These are phyloP conservation scores for Sarotherodon lohbergeri DNA, from an alignment of 2,113 vertebrate genomes.

Conservation along the genomic window DNA sequence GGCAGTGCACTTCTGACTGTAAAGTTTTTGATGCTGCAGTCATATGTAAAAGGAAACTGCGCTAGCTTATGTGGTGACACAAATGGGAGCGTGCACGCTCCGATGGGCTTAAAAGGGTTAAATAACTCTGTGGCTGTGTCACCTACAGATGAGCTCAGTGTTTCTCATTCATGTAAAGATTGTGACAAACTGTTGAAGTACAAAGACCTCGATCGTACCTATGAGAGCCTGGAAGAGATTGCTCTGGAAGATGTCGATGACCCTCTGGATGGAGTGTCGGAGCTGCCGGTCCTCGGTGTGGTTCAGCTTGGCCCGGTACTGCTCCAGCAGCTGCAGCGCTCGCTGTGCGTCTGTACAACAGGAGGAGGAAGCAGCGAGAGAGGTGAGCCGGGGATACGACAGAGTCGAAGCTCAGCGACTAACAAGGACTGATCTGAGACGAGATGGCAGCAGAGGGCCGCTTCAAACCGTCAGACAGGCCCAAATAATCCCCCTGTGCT, in stretches of 20 bases:
- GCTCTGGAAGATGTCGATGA: conserved; percentile 98
- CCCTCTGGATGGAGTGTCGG: conserved; percentile 89
- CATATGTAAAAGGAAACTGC: background rate
- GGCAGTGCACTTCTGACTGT: rapidly evolving
- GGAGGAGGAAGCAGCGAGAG: background rate
- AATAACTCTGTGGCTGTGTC: background rate
- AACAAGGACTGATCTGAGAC: background rate
- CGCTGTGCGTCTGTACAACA: conserved; percentile 82
- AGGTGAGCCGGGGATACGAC: background rate
- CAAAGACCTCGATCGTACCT: conserved; percentile 64
- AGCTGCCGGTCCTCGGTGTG: conserved; percentile 89
- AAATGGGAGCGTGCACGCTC: rapidly evolving
- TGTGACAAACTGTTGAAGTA: background rate
- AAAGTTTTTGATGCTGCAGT: rapidly evolving
- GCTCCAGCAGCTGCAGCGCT: conserved; percentile 90
- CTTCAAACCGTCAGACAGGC: background rate
- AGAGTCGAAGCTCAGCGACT: background rate
- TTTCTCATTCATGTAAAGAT: background rate
- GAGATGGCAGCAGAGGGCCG: background rate
- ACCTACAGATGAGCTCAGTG: background rate
- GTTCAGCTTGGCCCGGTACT: conserved; percentile 86
- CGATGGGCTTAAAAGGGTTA: background rate
- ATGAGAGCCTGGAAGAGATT: conserved; percentile 96
- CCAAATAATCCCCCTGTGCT: background rate
- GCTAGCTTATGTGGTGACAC: rapidly evolving